A percentile compares a stretch with the other conserved stretches of the same genome.
phyloP scores from a whole-genome alignment of 2,888 invertebrate species.

The Gryllus longicercus region DNA sequence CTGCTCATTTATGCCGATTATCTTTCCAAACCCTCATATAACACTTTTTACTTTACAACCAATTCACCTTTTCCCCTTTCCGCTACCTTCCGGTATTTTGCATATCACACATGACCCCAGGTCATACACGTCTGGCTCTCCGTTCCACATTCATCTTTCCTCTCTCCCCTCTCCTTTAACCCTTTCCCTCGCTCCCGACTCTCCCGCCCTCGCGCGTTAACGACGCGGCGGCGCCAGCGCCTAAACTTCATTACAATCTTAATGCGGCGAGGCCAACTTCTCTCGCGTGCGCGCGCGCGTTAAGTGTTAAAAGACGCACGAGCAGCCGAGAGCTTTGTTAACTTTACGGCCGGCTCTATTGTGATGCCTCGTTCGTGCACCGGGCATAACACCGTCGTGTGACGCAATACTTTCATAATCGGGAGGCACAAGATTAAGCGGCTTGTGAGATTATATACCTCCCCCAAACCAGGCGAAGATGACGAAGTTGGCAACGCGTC shows the following conservation, averaged over 20 bases:
- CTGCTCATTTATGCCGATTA: too few relatives aligned
- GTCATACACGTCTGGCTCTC: too few relatives aligned
- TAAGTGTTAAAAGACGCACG: constrained; percentile 1
- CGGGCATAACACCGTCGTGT: background rate
- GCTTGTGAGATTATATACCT: too few relatives aligned
- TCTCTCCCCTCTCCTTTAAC: too few relatives aligned
- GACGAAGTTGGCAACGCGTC: background rate
- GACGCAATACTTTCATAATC: constrained; percentile 1
- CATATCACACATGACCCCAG: too few relatives aligned
- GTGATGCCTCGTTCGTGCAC: background rate
- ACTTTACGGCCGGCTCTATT: background rate
- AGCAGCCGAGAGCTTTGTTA: background rate
- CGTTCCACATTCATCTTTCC: too few relatives aligned
- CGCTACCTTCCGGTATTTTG: too few relatives aligned
- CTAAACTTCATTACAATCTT: constrained; percentile 17
- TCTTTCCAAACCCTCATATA: too few relatives aligned
- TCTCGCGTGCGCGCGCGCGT: background rate
- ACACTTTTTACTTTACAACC: too few relatives aligned
- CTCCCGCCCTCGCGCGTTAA: background rate
- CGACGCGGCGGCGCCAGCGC: background rate
- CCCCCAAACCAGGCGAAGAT: background rate
- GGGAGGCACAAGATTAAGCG: background rate
- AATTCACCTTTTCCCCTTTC: too few relatives aligned
- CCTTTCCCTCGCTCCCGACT: background rate
- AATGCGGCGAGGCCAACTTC: constrained; percentile 6